Evolutionary conservation across 2,888 invertebrate species (phyloP).

Genomic region (Ophion ellenae): DNA sequence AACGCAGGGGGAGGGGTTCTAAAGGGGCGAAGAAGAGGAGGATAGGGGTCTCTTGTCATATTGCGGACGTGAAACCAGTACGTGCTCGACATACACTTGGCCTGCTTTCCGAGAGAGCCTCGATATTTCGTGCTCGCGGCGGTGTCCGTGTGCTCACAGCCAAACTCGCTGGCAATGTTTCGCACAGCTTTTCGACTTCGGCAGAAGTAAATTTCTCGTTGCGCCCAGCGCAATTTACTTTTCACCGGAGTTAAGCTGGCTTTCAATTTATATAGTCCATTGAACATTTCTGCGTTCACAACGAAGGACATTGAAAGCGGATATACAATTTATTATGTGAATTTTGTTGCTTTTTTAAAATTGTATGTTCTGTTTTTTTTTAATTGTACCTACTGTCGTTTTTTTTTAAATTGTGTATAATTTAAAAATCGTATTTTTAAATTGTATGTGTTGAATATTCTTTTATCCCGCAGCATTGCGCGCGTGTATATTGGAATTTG

Average conservation of each 20-base stretch:
- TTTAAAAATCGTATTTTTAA: too few species aligned
- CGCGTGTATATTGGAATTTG: too few species aligned
- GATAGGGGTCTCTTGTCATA: constrained; percentile 65
- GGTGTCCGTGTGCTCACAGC: constrained; percentile 25
- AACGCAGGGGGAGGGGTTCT: background rate
- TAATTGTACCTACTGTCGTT: too few species aligned
- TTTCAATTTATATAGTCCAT: too few species aligned
- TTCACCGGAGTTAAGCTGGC: background rate
- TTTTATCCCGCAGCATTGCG: too few species aligned
- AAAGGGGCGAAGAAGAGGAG: constrained; percentile 4
- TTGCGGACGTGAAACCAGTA: constrained; percentile 73
- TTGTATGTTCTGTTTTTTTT: too few species aligned
- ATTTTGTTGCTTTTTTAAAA: too few species aligned
- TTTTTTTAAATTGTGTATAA: too few species aligned
- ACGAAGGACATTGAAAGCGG: too few species aligned
- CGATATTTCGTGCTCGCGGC: constrained; percentile 48
- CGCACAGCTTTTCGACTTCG: constrained; percentile 19
- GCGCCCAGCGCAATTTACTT: background rate
- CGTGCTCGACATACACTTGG: constrained; percentile 72
- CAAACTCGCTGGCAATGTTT: constrained; percentile 41
- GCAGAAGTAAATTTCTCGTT: constrained; percentile 26
- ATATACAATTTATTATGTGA: too few species aligned
- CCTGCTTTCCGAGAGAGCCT: constrained; percentile 49
- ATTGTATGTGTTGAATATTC: too few species aligned
- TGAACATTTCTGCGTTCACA: too few species aligned